Evolutionary conservation across 2,113 vertebrate species (phyloP).

Genomic region (Saguinus midas): DNA sequence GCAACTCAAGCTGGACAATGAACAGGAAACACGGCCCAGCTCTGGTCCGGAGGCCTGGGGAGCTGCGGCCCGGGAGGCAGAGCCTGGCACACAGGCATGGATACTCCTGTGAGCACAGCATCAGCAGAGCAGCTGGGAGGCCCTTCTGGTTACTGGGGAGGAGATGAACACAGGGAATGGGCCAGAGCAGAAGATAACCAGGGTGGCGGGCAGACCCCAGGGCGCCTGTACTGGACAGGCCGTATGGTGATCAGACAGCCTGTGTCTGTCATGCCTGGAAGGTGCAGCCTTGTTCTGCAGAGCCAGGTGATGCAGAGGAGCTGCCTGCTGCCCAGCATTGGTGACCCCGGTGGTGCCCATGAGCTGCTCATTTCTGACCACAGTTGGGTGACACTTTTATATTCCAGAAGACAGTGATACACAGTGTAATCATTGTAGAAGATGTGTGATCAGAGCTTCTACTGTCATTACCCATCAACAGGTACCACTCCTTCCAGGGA

Average conservation of each 20-base stretch:
- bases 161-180: fast-evolving
- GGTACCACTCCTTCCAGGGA: fast-evolving
- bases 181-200: fast-evolving
- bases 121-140: not conserved
- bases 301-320: fast-evolving
- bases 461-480: fast-evolving
- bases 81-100: fast-evolving
- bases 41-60: not conserved
- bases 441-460: not conserved
- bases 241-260: no score
- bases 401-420: no score
- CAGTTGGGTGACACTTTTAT: fast-evolving
- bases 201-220: not conserved
- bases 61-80: fast-evolving
- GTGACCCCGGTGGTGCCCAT: fast-evolving
- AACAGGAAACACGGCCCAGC: fast-evolving
- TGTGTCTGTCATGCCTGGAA: fast-evolving
- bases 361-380: not conserved
- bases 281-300: fast-evolving
- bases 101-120: fast-evolving
- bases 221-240: fast-evolving
- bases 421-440: not conserved
- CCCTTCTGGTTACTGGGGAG: not conserved
- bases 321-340: fast-evolving
- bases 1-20: not conserved